Conservation (phyloP, 2,113 vertebrate species). For the Lophura nycthemera region DNA sequence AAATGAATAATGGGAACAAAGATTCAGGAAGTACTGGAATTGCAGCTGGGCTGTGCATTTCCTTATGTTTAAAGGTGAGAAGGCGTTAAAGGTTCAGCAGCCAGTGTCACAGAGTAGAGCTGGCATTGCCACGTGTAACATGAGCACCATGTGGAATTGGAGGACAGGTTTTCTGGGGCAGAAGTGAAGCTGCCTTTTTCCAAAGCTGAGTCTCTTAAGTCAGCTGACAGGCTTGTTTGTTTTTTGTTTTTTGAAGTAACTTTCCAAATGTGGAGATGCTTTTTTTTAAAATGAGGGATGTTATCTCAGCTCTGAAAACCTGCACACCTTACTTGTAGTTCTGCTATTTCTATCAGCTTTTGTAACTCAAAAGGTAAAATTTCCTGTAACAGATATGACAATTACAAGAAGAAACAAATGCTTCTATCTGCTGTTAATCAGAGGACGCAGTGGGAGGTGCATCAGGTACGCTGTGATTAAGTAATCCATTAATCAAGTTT, state of each 20-base stretch:
- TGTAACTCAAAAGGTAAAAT: background rate
- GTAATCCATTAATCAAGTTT: background rate
- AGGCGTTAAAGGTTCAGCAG: slow-evolving; percentile 7
- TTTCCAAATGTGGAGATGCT: background rate
- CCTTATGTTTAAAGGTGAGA: background rate
- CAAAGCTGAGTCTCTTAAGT: background rate
- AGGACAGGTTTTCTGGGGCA: slow-evolving; percentile 29
- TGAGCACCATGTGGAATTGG: slow-evolving; percentile 11
- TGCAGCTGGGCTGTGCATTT: background rate
- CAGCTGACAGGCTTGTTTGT: background rate
- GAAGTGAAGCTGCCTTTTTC: slow-evolving; percentile 33
- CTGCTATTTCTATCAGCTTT: background rate
- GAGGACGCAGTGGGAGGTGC: background rate
- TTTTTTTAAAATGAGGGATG: background rate
- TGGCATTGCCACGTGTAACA: slow-evolving; percentile 24
- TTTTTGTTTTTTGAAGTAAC: background rate
- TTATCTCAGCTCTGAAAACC: background rate
- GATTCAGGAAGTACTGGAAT: background rate
- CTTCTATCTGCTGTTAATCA: background rate
- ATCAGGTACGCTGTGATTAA: background rate
- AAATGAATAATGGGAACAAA: background rate
- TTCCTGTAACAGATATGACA: background rate
- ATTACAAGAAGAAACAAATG: background rate
- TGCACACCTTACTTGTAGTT: background rate
- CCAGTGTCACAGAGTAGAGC: background rate